phyloP scores from a whole-genome alignment of 2,113 vertebrate genomes.

The Oryzias javanicus region DNA sequence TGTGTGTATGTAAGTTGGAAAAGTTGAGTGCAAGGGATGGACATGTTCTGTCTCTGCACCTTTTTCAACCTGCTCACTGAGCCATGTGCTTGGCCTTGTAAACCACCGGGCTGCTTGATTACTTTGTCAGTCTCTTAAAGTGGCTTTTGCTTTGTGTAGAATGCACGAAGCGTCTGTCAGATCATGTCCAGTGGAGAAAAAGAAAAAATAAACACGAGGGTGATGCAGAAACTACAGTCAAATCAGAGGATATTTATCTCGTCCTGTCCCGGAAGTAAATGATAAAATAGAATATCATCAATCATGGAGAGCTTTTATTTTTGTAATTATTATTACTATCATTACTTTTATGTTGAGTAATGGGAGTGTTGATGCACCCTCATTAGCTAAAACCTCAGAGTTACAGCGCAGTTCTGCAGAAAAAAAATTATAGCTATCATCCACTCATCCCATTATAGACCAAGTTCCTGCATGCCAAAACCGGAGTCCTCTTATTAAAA shows the following conservation, averaged over 20 bases:
- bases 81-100: slow-evolving; percentile 71
- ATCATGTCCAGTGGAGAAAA: slow-evolving; percentile 36
- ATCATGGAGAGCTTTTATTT: slow-evolving; percentile 1
- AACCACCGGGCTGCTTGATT: slow-evolving; percentile 71
- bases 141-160: slow-evolving; percentile 55
- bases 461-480: too few relatives aligned
- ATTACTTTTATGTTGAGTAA: not conserved
- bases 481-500: too few relatives aligned
- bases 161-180: slow-evolving; percentile 52
- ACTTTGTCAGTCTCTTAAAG: slow-evolving; percentile 76
- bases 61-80: slow-evolving; percentile 73
- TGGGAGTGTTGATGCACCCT: slow-evolving; percentile 20
- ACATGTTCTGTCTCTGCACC: slow-evolving; percentile 52
- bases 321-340: slow-evolving; percentile 4
- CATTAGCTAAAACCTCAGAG: slow-evolving; percentile 15
- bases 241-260: slow-evolving; percentile 46
- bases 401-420: not conserved
- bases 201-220: slow-evolving; percentile 13
- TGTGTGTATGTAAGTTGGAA: slow-evolving; percentile 17
- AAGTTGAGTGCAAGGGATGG: slow-evolving; percentile 38
- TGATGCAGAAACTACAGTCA: slow-evolving; percentile 20
- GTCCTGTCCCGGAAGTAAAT: slow-evolving; percentile 35
- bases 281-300: slow-evolving; percentile 21
- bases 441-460: slow-evolving; percentile 22
- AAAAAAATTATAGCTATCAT: slow-evolving; percentile 4